A percentile compares a stretch with the other conserved stretches of the same genome.
Conservation (phyloP, 2,113 vertebrate genomes). For the Pteropus alecto region DNA sequence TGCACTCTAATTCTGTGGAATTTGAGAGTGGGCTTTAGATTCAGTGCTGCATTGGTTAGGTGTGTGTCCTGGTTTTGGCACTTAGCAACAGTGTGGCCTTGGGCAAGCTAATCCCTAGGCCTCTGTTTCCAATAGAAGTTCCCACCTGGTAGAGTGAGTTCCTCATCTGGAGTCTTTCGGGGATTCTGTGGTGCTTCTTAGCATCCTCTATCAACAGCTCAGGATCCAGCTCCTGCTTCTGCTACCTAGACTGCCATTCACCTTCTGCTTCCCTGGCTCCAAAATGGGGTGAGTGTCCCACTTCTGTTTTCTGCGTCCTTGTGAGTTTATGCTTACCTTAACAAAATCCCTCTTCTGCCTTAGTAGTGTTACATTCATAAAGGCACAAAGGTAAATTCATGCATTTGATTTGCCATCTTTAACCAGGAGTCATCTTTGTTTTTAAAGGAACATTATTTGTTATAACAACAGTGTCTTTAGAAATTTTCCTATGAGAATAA, state of each 20-base stretch:
- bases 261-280: background rate
- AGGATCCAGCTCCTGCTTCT: background rate
- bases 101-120: background rate
- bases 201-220: background rate
- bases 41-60: rapidly evolving
- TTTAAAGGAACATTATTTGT: slow-evolving; percentile 3
- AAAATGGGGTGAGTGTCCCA: background rate
- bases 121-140: background rate
- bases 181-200: background rate
- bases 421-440: background rate
- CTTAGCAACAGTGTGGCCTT: background rate
- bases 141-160: background rate
- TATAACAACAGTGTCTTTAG: background rate
- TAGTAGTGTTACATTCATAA: background rate
- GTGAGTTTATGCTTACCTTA: background rate
- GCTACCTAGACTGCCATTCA: background rate
- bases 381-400: background rate
- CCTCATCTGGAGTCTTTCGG: background rate
- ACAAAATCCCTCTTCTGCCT: background rate
- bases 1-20: background rate
- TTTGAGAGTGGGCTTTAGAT: background rate
- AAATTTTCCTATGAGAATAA: background rate
- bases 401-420: background rate
- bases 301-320: background rate
- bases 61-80: background rate